Conservation (phyloP, 2,797 vertebrate genomes). For the Aldrovandia affinis region DNA sequence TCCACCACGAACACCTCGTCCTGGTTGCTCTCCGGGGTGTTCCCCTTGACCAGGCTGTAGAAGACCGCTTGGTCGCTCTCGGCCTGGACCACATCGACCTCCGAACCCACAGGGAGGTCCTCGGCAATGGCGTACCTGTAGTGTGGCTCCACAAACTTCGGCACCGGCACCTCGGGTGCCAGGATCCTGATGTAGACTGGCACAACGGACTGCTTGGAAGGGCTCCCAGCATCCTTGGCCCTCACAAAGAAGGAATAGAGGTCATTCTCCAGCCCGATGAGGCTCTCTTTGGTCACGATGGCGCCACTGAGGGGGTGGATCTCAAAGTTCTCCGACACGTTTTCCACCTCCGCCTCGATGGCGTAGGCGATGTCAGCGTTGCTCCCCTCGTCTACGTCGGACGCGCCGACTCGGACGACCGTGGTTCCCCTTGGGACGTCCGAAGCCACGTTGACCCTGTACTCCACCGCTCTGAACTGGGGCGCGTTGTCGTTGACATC, state of each 20-base stretch:
- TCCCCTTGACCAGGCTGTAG: constrained; percentile 87
- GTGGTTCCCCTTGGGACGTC: constrained; percentile 84
- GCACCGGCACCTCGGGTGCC: constrained; percentile 80
- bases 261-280: constrained; percentile 94
- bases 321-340: constrained; percentile 92
- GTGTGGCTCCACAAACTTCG: constrained; percentile 88
- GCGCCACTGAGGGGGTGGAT: constrained; percentile 85
- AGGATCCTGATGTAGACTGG: constrained; percentile 89
- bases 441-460: constrained; percentile 88
- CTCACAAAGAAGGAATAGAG: constrained; percentile 89
- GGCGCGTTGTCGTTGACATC: constrained; percentile 97
- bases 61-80: constrained; percentile 77
- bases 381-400: constrained; percentile 93
- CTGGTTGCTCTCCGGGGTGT: constrained; percentile 89
- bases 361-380: constrained; percentile 91
- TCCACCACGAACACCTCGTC: constrained; percentile 90
- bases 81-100: constrained; percentile 86
- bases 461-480: constrained; percentile 89
- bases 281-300: constrained; percentile 93
- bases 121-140: constrained; percentile 89
- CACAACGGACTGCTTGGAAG: constrained; percentile 82
- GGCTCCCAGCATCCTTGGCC: constrained; percentile 87
- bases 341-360: constrained; percentile 89
- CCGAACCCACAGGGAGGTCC: constrained; percentile 87
- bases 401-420: constrained; percentile 86